Percentiles rank a stretch among this genome's conserved stretches.
These are phyloP conservation scores for Brachystomella parvula DNA, from an alignment of 1,140 invertebrate genomes.

Conservation along the genomic window DNA sequence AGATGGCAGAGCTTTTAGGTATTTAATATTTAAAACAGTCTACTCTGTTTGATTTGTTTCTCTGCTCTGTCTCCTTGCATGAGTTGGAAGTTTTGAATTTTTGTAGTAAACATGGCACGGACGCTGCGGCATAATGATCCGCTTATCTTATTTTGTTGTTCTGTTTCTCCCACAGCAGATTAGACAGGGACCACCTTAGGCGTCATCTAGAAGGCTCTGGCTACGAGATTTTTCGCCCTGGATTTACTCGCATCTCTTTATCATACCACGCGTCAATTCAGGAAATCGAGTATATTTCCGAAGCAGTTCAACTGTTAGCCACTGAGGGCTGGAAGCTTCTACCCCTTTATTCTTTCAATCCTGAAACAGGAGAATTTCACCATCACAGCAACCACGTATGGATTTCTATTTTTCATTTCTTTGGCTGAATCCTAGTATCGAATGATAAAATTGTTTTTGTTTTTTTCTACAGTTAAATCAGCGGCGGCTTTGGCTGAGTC, in stretches of 20 bases:
- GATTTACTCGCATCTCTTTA: conserved; percentile 75
- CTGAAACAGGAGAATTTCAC: conserved; percentile 81
- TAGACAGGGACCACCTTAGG: conserved; percentile 55
- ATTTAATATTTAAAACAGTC: too few species aligned
- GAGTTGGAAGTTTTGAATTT: too few species aligned
- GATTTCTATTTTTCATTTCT: conserved; percentile 11
- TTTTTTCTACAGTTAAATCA: conserved; percentile 51
- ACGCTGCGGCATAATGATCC: too few species aligned
- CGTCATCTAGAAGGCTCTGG: conserved; percentile 53
- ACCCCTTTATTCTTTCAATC: conserved; percentile 75
- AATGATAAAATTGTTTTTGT: background rate
- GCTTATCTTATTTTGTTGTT: too few species aligned
- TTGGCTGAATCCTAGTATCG: background rate
- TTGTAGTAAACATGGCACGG: too few species aligned
- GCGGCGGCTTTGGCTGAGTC: conserved; percentile 71
- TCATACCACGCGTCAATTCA: conserved; percentile 74
- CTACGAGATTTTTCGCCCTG: conserved; percentile 71
- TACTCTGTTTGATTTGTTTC: too few species aligned
- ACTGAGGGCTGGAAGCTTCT: conserved; percentile 78
- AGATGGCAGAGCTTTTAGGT: too few species aligned
- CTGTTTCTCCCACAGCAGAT: conserved; percentile 47
- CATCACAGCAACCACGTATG: conserved; percentile 64
- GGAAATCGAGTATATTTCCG: conserved; percentile 70
- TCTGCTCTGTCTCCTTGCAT: too few species aligned
- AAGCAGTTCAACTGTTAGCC: conserved; percentile 77